Percentiles rank a stretch among this genome's conserved stretches.
Conservation (phyloP, 2,797 vertebrate genomes). For the Steatocranus sp. region DNA sequence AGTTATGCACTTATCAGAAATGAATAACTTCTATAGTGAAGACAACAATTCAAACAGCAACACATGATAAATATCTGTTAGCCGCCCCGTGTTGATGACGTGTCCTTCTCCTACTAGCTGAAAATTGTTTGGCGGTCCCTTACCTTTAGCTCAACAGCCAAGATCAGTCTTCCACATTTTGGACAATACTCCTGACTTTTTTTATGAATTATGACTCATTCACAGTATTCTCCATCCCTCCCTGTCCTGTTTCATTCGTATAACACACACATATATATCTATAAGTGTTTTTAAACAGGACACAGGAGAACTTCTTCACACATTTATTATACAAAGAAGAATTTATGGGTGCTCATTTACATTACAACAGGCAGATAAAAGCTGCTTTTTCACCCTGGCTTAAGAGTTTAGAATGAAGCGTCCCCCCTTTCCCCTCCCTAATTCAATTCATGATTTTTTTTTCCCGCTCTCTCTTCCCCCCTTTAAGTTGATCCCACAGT, state of each 20-base stretch:
- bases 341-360: conserved; percentile 41
- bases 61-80: not conserved
- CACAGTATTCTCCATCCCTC: not conserved
- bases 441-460: conserved; percentile 61
- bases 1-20: not conserved
- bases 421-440: conserved; percentile 29
- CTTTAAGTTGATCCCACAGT: conserved; percentile 14
- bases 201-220: not conserved
- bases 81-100: not conserved
- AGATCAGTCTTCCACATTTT: not conserved
- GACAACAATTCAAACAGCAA: not conserved
- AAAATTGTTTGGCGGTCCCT: not conserved
- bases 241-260: not conserved
- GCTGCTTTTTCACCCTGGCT: conserved; percentile 44
- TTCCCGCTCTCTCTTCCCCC: not conserved
- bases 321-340: conserved; percentile 35
- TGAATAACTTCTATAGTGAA: not conserved
- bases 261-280: not conserved
- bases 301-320: conserved; percentile 15
- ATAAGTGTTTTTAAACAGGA: not conserved
- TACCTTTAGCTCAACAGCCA: not conserved
- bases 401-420: conserved; percentile 46
- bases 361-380: conserved; percentile 62
- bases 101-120: not conserved
- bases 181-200: not conserved